Evolutionary conservation across 2,888 invertebrate species (phyloP).

Genomic region (Trachelus iudaicus): DNA sequence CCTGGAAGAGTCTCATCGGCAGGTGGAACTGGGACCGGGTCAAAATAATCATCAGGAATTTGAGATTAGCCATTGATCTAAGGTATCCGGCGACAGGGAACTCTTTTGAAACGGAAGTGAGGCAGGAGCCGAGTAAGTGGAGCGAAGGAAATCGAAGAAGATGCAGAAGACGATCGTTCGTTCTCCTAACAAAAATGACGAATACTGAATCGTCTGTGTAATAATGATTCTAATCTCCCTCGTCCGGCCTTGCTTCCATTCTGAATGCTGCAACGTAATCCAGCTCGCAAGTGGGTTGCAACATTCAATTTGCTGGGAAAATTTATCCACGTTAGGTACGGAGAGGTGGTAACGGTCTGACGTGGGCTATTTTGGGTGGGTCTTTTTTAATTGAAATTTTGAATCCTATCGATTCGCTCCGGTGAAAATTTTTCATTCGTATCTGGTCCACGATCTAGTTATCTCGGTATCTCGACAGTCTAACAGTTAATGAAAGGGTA

Average conservation of each 20-base stretch:
- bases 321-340: conserved; percentile 18
- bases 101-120: neutral
- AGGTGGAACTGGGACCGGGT: neutral
- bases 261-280: conserved; percentile 51
- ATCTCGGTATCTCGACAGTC: neutral
- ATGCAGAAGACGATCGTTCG: neutral
- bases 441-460: neutral
- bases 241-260: conserved; percentile 57
- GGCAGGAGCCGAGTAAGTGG: neutral
- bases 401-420: neutral
- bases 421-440: neutral
- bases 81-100: neutral
- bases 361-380: neutral
- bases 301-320: conserved; percentile 38
- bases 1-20: neutral
- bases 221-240: conserved; percentile 56
- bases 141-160: neutral
- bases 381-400: neutral
- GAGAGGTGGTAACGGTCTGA: neutral
- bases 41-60: neutral
- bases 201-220: conserved; percentile 1
- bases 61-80: neutral
- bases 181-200: neutral
- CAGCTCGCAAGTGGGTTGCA: conserved; percentile 47
- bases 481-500: neutral